Evolutionary conservation across 2,888 invertebrate genomes (phyloP), one percentile per base, ranked within the genome.

Genomic region (Polymixis flavicincta): DNA sequence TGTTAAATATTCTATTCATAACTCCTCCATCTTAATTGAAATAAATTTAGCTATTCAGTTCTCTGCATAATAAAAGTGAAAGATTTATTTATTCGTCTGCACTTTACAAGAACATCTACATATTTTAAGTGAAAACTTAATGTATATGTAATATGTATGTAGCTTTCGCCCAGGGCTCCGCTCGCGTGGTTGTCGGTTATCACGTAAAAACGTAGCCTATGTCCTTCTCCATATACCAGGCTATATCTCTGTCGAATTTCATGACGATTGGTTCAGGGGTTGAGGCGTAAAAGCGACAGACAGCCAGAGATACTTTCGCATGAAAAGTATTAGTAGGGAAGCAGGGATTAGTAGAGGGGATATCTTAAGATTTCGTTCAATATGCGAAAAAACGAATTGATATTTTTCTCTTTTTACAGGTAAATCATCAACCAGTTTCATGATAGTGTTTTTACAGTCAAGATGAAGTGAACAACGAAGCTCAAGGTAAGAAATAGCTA

Each of bases 321-420:
- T 32, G 32, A 4, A 3, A 32, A 4, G 32, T 32, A 32, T n/a
- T 32, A 37, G 37, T 37, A 37, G 37, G 37, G 37, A 37, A 37
- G 37, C 6, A 2, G 37, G 37, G 37, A 37, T 37, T 37, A 37
- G 37, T 37, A 37, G 37, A n/a, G 37, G 37, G 6, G 37, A 45
- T 45, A 45, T 45, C 42, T 11, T 14, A 45, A 0, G 14, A 19
- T 48, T 61, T 8, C 13, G 4, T 37, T 42, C 17, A 42, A 14
- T n/a, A 28, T 50, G 3, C 8, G 14, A 19, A 7, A 42, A 48
- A 57, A 80, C 52, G 45, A 37, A 82, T 4, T 11, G 52, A 37
- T 0, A 19, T 67, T 74, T 79, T 13, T 60, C 50, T 68, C 79
- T 84, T 76, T 42, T 81, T 52, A 22, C 81, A 81, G 81, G 81